These are phyloP conservation scores for Eclectus roratus DNA, from an alignment of 2,113 vertebrate species.

Conservation along the genomic window DNA sequence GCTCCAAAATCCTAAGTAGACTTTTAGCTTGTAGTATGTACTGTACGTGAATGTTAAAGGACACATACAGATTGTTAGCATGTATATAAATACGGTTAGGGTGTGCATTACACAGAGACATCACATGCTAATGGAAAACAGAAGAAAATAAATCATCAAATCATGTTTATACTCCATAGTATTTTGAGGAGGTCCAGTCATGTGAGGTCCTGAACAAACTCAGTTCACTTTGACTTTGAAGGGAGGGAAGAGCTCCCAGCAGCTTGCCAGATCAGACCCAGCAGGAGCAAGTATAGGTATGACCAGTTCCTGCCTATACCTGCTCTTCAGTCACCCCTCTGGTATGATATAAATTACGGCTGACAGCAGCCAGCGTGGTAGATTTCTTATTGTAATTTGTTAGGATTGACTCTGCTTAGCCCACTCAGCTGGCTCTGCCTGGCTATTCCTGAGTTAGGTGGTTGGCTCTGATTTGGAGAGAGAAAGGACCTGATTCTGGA, in stretches of 20 bases:
- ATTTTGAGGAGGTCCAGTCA: neutral
- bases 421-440: neutral
- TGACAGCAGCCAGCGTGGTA: constrained; percentile 7
- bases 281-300: neutral
- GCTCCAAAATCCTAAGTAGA: neutral
- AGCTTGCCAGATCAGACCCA: neutral
- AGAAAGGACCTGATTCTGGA: fast-evolving
- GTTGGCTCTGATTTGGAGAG: neutral
- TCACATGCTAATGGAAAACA: neutral
- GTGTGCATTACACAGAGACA: neutral
- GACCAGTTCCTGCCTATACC: constrained; percentile 27
- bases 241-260: neutral
- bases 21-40: neutral
- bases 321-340: constrained; percentile 21
- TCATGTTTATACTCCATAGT: neutral
- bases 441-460: neutral
- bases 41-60: neutral
- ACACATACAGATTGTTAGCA: neutral
- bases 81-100: neutral
- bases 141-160: neutral
- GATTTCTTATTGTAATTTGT: neutral
- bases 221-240: neutral
- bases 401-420: neutral
- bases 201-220: neutral
- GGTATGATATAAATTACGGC: neutral